These are phyloP conservation scores for Solenopsis invicta DNA, from an alignment of 1,140 invertebrate genomes.

Conservation along the genomic window DNA sequence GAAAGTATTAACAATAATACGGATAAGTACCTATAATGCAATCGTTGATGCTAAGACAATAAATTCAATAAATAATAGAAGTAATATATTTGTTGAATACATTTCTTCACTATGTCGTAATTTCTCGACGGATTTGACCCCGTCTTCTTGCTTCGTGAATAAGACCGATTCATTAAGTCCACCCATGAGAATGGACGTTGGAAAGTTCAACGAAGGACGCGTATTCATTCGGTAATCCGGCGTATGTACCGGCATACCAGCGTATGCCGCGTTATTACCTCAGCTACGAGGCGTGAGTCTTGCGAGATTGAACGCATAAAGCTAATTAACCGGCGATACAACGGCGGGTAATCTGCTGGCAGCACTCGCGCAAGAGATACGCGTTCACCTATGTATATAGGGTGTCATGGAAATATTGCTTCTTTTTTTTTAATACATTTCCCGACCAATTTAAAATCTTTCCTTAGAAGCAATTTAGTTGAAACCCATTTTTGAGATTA, in stretches of 20 bases:
- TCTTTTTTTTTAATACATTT: neutral
- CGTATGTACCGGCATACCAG: conserved; percentile 57
- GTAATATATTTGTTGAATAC: neutral
- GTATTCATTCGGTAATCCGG: conserved; percentile 72
- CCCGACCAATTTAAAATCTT: neutral
- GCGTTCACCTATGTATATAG: conserved; percentile 38
- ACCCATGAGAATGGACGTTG: conserved; percentile 44
- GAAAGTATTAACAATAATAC: neutral
- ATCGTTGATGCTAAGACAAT: neutral
- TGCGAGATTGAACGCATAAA: conserved; percentile 83
- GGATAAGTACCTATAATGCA: neutral
- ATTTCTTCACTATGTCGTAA: neutral
- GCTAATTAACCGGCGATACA: conserved; percentile 83
- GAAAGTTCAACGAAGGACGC: conserved; percentile 67
- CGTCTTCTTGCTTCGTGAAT: conserved; percentile 17
- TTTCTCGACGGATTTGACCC: conserved; percentile 1
- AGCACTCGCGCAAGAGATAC: conserved; percentile 58
- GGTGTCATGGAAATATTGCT: conserved; percentile 28
- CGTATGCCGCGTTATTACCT: conserved; percentile 68
- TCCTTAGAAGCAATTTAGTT: neutral
- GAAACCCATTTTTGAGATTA: neutral
- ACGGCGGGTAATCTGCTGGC: conserved; percentile 80
- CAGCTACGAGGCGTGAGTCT: conserved; percentile 71
- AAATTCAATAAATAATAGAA: neutral
- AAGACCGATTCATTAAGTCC: conserved; percentile 60